Base-by-base conservation (phyloP, 2,888 invertebrate species). In the Tromatobia lineatoria region DNA sequence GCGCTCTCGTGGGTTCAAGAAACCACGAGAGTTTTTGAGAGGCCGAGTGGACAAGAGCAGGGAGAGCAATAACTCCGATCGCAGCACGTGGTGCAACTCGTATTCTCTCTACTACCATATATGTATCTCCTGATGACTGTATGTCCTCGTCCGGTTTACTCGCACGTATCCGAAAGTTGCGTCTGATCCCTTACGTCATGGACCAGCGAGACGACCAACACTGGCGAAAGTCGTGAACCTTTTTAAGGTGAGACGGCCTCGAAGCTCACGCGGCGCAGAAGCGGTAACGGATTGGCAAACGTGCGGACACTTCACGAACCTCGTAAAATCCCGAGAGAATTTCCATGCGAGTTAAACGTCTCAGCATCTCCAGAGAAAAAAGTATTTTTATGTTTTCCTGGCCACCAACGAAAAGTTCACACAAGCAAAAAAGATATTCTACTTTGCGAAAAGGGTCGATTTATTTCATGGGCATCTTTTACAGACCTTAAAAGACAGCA, bases 101-200 rank as follows among this genome's bases (percentile, higher is more conserved):
- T 71, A 70, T 70, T 84, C 78, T 77, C 77, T 75, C 78, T 81
- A 75, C 69, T 80, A 74, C 80, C 83, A 80, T 83, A 83, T 83
- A 71, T 78, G 67, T 80, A 73, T 80, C 74, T 20, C 38, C 47
- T 18, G 47, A 76, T 75, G 67, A 59, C 67, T 45, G 66, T 25
- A 7, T 18, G 42, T 13, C 52, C 73, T 67, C 73, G 77, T 67
- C 74, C 73, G 69, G 67, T 77, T 47, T 52, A 52, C 66, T 52
- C 45, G 69, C 25, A 70, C 61, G 73, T 61, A 74, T 84, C 84
- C 81, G 81, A 84, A 84, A 84, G 84, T 84, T 81, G 84, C 78
- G 78, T 81, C 78, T 71, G 78, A 52, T 78, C 50, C 80, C 34
- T 84, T 84, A 59, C 84, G 84, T 84, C 81, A 81, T 59, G 78